Percentiles rank a stretch among this genome's conserved stretches.
These are phyloP conservation scores for Microcebus jonahi DNA, from an alignment of 2,113 vertebrate species.

Conservation along the genomic window DNA sequence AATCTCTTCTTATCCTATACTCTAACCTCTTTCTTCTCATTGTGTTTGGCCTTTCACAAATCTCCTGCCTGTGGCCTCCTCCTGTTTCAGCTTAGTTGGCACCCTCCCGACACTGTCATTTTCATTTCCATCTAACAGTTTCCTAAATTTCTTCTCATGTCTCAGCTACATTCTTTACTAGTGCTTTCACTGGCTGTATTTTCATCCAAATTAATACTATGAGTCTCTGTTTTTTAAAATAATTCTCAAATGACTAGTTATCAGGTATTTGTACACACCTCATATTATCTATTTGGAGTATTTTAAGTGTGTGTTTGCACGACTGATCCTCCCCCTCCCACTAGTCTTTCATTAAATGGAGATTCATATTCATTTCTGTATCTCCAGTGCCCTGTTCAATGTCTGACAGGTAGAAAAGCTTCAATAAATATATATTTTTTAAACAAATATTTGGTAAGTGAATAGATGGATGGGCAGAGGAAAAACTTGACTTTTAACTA, in stretches of 20 bases:
- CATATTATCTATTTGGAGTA: background rate
- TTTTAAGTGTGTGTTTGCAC: background rate
- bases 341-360: background rate
- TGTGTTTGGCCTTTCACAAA: background rate
- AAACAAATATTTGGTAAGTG: constrained; percentile 8
- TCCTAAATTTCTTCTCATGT: background rate
- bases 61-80: background rate
- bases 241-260: background rate
- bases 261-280: background rate
- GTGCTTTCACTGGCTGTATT: background rate
- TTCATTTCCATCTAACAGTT: background rate
- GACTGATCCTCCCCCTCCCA: background rate
- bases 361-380: background rate
- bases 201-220: background rate
- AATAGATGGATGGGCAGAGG: background rate
- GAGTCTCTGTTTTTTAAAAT: background rate
- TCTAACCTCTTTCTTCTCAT: background rate
- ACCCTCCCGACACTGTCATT: background rate
- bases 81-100: background rate
- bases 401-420: background rate
- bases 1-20: background rate
- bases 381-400: background rate
- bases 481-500: background rate
- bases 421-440: background rate
- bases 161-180: background rate